Base-by-base conservation (phyloP, 1,140 invertebrate genomes). In the Bacillus rossius region DNA sequence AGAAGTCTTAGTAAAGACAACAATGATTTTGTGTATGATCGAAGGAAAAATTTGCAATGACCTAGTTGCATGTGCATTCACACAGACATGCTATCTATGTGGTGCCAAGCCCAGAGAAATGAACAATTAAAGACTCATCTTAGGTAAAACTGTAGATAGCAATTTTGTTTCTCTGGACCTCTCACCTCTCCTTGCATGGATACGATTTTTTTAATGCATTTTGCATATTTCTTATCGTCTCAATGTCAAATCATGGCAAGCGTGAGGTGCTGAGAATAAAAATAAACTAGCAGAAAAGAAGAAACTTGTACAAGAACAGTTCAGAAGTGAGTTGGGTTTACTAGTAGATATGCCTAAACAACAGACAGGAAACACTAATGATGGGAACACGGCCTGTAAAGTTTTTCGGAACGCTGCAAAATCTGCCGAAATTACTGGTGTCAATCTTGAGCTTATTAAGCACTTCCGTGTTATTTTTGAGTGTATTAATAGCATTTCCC, bases 341-440 rank as follows among this genome's bases (percentile, higher is more conserved):
- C 23, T 20, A 29, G 54, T 66, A 22, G 64, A 67, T 63, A 20
- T 59, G 37, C 20, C 38, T 26, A 67, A 64, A 29, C 65, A 60
- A 56, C 38, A 57, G 48, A 45, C 10, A 8, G 59, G 61, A 2
- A 61, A 60, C 2, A 65, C 48, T 2, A 67, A 67, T 51, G 61
- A 65, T 37, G 65, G 65, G 0, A 67, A 67, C 43, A 64, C 63
- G 1, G 61, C 65, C 19, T 26, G 61, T 29, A 57, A 41, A 54
- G 67, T 62, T 16, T 67, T 67, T 50, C 10, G 26, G 17, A 41
- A 64, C 42, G n/a, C 50, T 10, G n/a, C 29, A 20, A 8, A 8
- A 23, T 20, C 38, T 50, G 50, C 25, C 59, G 55, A 22, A 55
- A 50, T 50, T 65, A 25, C 2, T 68, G 29, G 43, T 8, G 42